phyloP scores from a whole-genome alignment of 92 coral and sea anemone genomes.

The Hydrozoanthus gracilis region DNA sequence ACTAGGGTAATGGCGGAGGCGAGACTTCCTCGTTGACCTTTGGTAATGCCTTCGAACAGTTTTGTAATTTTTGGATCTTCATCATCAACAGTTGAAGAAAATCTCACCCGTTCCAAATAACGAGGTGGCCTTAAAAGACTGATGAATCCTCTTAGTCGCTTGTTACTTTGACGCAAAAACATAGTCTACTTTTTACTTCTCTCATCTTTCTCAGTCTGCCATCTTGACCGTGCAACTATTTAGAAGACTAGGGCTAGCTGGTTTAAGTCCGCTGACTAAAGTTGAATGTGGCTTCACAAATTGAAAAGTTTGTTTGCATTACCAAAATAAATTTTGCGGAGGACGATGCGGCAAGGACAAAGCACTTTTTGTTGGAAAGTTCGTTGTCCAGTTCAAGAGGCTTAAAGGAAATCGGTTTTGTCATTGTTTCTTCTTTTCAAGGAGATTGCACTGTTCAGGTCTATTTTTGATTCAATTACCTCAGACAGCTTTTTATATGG shows the following conservation, averaged over 20 bases:
- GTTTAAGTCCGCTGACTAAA: not conserved
- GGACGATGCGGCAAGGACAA: not conserved
- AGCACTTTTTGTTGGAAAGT: not conserved
- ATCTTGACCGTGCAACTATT: conserved; percentile 9
- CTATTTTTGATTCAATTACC: not conserved
- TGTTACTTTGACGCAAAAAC: not conserved
- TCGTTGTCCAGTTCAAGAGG: conserved; percentile 28
- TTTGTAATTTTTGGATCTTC: conserved; percentile 60
- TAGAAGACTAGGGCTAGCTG: not conserved
- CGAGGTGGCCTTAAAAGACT: conserved; percentile 18
- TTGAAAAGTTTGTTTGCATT: not conserved
- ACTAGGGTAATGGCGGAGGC: conserved; percentile 94
- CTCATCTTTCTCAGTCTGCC: not conserved
- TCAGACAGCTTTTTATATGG: not conserved
- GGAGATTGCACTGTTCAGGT: conserved; percentile 3
- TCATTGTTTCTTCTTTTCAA: conserved; percentile 37
- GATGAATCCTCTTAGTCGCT: not conserved
- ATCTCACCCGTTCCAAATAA: conserved; percentile 24
- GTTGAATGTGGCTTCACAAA: conserved; percentile 3
- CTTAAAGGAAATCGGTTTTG: conserved; percentile 16
- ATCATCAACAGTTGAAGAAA: conserved; percentile 30
- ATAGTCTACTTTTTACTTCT: not conserved
- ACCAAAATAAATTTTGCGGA: not conserved
- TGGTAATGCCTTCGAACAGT: conserved; percentile 76
- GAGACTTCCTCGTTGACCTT: conserved; percentile 78